A percentile compares a stretch with the other conserved stretches of the same genome.
Conservation (phyloP, 2,888 invertebrate species). For the Acanthosepion esculentum region DNA sequence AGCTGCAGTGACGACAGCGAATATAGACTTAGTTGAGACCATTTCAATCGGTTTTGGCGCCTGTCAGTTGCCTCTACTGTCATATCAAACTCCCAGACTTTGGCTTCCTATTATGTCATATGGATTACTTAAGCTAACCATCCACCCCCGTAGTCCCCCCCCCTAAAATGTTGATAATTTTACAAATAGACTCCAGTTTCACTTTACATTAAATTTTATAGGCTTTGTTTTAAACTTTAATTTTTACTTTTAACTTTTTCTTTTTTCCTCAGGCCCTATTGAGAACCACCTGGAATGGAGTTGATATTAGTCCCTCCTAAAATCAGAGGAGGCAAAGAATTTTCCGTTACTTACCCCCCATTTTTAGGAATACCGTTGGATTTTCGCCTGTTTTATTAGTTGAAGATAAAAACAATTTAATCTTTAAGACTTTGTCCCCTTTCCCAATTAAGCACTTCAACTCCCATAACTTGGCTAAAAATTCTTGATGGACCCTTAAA, state of each 20-base stretch:
- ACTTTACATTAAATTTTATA: background rate
- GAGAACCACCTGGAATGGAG: background rate
- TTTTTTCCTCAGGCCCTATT: too few species aligned
- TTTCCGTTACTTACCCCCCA: background rate
- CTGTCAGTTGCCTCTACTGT: too few species aligned
- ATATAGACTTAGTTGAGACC: too few species aligned
- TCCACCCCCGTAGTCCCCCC: too few species aligned
- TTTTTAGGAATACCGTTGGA: conserved; percentile 21
- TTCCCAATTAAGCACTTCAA: background rate
- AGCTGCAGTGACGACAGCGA: too few species aligned
- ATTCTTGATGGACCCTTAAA: background rate
- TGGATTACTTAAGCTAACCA: too few species aligned
- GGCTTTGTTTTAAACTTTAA: background rate
- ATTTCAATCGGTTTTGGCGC: too few species aligned
- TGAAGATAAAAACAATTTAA: background rate
- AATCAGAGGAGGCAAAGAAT: background rate
- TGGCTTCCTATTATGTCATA: too few species aligned
- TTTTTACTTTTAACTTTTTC: background rate
- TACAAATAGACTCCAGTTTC: too few species aligned
- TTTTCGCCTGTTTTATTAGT: background rate
- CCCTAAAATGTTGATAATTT: too few species aligned
- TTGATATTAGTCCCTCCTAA: background rate
- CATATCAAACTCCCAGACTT: too few species aligned
- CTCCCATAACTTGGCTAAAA: background rate
- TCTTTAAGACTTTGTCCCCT: background rate